Percentiles rank a stretch among this genome's conserved stretches.
Evolutionary conservation across 2,113 vertebrate species (phyloP).

Genomic region (Hiodon tergisus): DNA sequence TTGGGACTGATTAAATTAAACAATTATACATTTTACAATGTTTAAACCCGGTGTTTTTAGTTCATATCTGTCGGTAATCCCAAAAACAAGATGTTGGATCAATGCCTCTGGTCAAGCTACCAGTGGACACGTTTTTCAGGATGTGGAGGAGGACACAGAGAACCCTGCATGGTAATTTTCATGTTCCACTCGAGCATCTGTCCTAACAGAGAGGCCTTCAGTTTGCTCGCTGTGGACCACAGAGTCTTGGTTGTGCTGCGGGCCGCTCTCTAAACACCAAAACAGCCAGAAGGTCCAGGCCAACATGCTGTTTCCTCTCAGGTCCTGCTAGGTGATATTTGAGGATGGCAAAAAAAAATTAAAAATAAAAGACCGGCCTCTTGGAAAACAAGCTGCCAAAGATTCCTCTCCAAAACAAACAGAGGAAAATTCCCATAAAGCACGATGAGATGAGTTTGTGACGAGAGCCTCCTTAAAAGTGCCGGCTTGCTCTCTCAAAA

Average conservation of each 20-base stretch:
- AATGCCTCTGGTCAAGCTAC: neutral
- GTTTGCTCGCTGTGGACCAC: slow-evolving; percentile 39
- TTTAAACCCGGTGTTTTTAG: neutral
- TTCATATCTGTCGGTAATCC: no score
- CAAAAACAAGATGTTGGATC: neutral
- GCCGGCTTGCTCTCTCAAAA: slow-evolving; percentile 22
- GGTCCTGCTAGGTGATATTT: slow-evolving; percentile 54
- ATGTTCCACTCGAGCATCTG: slow-evolving; percentile 30
- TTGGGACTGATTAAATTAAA: neutral
- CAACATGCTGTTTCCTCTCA: slow-evolving; percentile 63
- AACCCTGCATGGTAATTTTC: slow-evolving; percentile 7
- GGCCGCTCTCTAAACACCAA: slow-evolving; percentile 46
- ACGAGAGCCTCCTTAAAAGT: slow-evolving; percentile 44
- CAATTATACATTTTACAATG: neutral
- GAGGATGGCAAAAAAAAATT: neutral
- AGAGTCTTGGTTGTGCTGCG: slow-evolving; percentile 55
- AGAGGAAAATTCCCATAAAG: slow-evolving; percentile 57
- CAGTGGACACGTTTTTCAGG: neutral
- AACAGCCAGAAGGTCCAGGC: slow-evolving; percentile 58
- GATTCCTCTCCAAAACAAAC: slow-evolving; percentile 61
- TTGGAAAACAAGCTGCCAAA: slow-evolving; percentile 63
- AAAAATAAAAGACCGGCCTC: slow-evolving; percentile 44
- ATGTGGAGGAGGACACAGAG: neutral
- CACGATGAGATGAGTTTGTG: slow-evolving; percentile 50
- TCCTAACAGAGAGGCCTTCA: slow-evolving; percentile 34